Conservation (phyloP, 2,888 invertebrate genomes). For the Ptilodon capucinus region DNA sequence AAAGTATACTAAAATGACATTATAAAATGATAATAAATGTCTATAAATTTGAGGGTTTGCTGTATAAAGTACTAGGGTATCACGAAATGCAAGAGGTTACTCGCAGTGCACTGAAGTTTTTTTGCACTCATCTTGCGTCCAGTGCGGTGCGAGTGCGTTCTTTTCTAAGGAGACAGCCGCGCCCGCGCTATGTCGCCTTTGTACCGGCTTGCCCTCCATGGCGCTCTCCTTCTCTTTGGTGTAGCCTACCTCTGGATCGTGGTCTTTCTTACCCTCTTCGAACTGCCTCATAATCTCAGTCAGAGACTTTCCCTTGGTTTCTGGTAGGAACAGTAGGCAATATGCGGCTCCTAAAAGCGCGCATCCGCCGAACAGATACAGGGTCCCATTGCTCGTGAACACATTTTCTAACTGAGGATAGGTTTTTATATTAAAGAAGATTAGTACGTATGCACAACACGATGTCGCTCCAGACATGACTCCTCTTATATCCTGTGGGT, state of each 20-base stretch:
- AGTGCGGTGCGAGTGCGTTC: constrained; percentile 47
- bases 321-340: constrained; percentile 84
- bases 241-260: constrained; percentile 62
- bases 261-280: constrained; percentile 67
- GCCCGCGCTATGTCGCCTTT: constrained; percentile 70
- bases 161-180: constrained; percentile 69
- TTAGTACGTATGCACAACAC: constrained; percentile 86
- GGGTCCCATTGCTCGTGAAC: constrained; percentile 84
- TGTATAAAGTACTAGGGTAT: constrained; percentile 38
- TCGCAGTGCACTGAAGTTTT: constrained; percentile 35
- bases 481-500: constrained; percentile 86
- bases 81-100: constrained; percentile 26
- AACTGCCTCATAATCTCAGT: constrained; percentile 86
- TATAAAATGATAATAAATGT: no score
- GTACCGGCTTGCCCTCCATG: constrained; percentile 56
- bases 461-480: constrained; percentile 87
- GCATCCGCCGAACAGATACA: constrained; percentile 84
- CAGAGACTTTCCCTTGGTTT: constrained; percentile 86
- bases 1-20: no score
- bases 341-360: constrained; percentile 84
- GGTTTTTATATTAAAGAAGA: constrained; percentile 87
- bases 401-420: constrained; percentile 84
- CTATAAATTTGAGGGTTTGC: no score
- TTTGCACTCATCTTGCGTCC: constrained; percentile 49
- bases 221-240: constrained; percentile 45